A percentile compares a stretch with the other conserved stretches of the same genome.
phyloP scores from a whole-genome alignment of 2,888 invertebrate genomes.

The Adelognathus sp. region DNA sequence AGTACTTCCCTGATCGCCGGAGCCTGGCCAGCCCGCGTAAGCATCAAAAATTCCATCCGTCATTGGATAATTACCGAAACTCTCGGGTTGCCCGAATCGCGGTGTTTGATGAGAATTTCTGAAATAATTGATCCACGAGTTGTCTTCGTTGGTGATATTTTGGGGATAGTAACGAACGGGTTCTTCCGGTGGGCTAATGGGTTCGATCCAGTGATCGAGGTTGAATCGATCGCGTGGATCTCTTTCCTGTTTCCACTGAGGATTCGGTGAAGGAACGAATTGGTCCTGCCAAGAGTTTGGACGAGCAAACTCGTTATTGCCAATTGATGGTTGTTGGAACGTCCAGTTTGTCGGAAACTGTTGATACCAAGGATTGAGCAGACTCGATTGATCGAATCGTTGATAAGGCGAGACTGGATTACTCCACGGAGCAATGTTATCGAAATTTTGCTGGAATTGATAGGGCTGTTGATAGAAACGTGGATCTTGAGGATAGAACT shows the following conservation, averaged over 20 bases:
- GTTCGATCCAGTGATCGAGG: neutral
- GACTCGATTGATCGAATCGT: constrained; percentile 23
- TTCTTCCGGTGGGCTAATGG: neutral
- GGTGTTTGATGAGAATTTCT: constrained; percentile 24
- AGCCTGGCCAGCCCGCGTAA: constrained; percentile 34
- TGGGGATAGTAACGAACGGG: neutral
- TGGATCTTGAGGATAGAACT: neutral
- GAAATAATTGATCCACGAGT: constrained; percentile 29
- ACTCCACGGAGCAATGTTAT: constrained; percentile 4
- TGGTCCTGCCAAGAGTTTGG: constrained; percentile 11
- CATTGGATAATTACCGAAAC: constrained; percentile 37
- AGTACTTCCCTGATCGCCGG: neutral
- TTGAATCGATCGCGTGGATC: constrained; percentile 4
- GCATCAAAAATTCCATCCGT: constrained; percentile 19
- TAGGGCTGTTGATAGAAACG: neutral
- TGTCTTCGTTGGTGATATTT: constrained; percentile 12
- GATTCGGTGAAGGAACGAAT: constrained; percentile 8
- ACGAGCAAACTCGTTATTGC: neutral
- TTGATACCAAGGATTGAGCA: constrained; percentile 29
- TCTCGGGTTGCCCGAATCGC: neutral
- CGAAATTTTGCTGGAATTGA: constrained; percentile 6
- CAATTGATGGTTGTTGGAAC: neutral
- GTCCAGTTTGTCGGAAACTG: constrained; percentile 35
- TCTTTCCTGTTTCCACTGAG: constrained; percentile 29
- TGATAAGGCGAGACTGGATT: constrained; percentile 23